phyloP scores from a whole-genome alignment of 2,888 invertebrate species.

The Eueremaeus valkanovi region DNA sequence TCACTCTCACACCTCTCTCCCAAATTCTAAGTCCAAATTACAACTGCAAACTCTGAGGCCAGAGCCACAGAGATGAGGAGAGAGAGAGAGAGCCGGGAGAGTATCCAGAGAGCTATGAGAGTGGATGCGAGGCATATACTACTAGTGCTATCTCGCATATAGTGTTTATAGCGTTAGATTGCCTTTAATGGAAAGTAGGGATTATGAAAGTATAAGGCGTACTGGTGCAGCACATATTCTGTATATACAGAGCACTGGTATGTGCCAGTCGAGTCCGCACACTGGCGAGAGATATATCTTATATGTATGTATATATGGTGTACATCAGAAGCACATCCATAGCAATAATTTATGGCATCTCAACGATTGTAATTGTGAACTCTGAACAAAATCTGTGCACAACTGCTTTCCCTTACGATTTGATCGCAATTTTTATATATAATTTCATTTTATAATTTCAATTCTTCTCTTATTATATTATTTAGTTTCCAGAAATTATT shows the following conservation, averaged over 20 bases:
- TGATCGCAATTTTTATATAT: background rate
- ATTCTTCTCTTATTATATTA: background rate
- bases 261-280: no score
- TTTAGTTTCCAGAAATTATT: constrained; percentile 10
- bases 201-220: constrained; percentile 30
- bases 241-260: no score
- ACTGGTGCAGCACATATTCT: background rate
- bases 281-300: no score
- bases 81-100: no score
- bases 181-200: constrained; percentile 27
- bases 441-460: constrained; percentile 2
- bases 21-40: constrained; percentile 25
- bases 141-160: constrained; percentile 12
- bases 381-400: constrained; percentile 11
- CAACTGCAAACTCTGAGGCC: background rate
- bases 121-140: background rate
- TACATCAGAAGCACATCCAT: constrained; percentile 19
- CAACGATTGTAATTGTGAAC: constrained; percentile 13
- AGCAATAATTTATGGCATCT: constrained; percentile 29
- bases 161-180: constrained; percentile 29
- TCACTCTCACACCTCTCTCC: background rate
- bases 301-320: constrained; percentile 24
- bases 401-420: background rate
- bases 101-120: background rate
- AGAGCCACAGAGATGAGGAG: no score